Evolutionary conservation across 2,113 vertebrate species (phyloP).

Genomic region (Siniperca knerii): DNA sequence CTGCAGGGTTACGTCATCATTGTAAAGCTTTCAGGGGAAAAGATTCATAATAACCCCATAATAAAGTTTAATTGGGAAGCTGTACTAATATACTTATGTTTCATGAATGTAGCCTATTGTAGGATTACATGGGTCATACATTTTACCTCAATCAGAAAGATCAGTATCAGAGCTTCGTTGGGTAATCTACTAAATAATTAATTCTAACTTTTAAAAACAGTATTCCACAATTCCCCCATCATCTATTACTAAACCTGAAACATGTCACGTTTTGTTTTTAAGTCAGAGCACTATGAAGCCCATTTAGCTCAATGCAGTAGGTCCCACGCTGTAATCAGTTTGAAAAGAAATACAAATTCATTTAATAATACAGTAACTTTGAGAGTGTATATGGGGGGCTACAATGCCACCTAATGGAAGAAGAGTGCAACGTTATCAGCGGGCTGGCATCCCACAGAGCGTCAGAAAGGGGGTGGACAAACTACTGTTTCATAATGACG

Average conservation of each 20-base stretch:
- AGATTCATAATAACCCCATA: background rate
- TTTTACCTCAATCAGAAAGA: background rate
- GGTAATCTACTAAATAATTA: background rate
- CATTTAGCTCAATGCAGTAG: background rate
- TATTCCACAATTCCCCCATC: background rate
- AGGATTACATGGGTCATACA: background rate
- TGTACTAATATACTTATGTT: background rate
- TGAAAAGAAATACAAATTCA: background rate
- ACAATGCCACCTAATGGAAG: constrained; percentile 65
- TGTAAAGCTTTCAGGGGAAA: constrained; percentile 22
- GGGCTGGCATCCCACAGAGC: background rate
- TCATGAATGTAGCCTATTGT: background rate
- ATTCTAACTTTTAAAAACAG: background rate
- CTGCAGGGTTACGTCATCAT: constrained; percentile 72
- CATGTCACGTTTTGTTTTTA: background rate
- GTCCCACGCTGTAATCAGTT: background rate
- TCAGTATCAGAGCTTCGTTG: background rate
- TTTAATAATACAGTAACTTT: background rate
- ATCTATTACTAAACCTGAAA: background rate
- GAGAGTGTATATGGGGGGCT: constrained; percentile 23
- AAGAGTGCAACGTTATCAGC: background rate
- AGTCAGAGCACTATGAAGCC: background rate
- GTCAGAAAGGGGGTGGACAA: background rate
- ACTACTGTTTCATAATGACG: background rate
- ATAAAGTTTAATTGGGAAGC: constrained; percentile 20